These are phyloP conservation scores for Acrocephalus kingi DNA, from an alignment of 2,113 vertebrate genomes.

Conservation along the genomic window DNA sequence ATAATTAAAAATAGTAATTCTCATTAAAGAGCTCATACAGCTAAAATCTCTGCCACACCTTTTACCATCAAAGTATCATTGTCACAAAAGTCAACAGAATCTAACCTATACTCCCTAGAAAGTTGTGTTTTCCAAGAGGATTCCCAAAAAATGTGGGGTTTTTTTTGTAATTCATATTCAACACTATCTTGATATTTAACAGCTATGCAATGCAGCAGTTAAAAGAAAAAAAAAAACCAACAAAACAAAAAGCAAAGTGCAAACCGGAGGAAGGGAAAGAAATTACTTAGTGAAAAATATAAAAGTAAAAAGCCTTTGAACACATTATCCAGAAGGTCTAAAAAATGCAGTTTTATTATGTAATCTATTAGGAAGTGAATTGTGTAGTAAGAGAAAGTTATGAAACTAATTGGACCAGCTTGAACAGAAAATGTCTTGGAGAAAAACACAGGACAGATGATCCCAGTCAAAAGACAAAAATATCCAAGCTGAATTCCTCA, in stretches of 20 bases:
- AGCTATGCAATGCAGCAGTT: not conserved
- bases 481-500: not conserved
- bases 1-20: not conserved
- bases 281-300: not conserved
- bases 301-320: not conserved
- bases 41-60: not conserved
- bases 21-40: not conserved
- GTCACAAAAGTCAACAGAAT: not conserved
- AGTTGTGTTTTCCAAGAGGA: not conserved
- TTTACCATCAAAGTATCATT: not conserved
- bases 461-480: not conserved
- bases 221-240: not conserved
- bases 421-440: not conserved
- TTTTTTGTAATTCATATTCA: not conserved
- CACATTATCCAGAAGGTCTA: not conserved
- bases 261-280: not conserved
- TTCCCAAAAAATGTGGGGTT: not conserved
- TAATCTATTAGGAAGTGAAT: not conserved
- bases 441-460: not conserved
- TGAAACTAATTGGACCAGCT: not conserved
- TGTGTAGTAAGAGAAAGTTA: not conserved
- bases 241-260: not conserved
- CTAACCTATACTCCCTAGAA: not conserved
- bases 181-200: not conserved
- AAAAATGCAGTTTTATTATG: not conserved